Conservation (phyloP, 2,797 vertebrate species). For the Numenius phaeopus region DNA sequence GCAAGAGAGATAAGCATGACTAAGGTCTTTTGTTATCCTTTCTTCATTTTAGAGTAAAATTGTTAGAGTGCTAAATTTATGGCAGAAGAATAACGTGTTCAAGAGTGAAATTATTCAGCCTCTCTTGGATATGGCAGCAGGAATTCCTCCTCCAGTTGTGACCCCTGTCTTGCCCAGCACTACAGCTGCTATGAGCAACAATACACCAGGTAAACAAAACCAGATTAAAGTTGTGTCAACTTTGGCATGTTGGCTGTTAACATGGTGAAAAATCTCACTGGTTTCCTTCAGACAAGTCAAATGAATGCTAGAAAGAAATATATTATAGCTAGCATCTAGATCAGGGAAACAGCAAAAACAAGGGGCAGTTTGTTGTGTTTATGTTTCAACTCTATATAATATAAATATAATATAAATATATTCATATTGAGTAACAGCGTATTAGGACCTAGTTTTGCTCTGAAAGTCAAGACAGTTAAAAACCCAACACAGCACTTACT, state of each 20-base stretch:
- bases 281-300: neutral
- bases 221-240: neutral
- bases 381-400: neutral
- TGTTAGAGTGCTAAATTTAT: conserved; percentile 97
- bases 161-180: conserved; percentile 92
- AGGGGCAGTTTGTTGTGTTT: neutral
- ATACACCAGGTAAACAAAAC: conserved; percentile 90
- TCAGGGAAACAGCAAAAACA: neutral
- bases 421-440: neutral
- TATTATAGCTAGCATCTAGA: neutral
- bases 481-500: neutral
- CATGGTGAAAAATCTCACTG: neutral
- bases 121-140: conserved; percentile 96
- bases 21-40: neutral
- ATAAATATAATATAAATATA: neutral
- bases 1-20: neutral
- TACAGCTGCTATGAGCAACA: conserved; percentile 90
- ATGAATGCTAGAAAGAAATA: neutral
- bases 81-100: conserved; percentile 99
- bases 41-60: conserved; percentile 93
- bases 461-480: neutral
- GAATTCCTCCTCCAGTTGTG: conserved; percentile 92
- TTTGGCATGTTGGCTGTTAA: neutral
- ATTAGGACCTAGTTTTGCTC: neutral
- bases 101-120: conserved; percentile 99